phyloP scores from a whole-genome alignment of 2,113 vertebrate species.

The Lamprologus callipterus region DNA sequence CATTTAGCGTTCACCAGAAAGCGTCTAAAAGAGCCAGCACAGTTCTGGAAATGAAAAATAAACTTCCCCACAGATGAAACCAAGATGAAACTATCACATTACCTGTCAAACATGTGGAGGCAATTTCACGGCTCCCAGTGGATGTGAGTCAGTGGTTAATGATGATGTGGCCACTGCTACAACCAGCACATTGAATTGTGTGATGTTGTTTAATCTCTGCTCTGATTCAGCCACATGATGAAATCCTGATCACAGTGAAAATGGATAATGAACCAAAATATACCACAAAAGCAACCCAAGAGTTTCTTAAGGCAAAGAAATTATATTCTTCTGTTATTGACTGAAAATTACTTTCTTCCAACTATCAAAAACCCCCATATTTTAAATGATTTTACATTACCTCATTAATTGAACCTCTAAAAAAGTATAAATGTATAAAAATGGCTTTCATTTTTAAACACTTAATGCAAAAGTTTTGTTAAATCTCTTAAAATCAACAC shows the following conservation, averaged over 20 bases:
- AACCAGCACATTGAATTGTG: not conserved
- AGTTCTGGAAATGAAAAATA: not conserved
- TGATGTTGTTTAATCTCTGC: not conserved
- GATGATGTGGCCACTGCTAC: not conserved
- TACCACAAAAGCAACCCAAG: not conserved
- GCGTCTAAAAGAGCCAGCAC: not conserved
- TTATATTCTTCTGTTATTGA: not conserved
- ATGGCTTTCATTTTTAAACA: not conserved
- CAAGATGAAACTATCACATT: not conserved
- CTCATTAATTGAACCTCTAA: not conserved
- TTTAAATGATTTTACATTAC: not conserved
- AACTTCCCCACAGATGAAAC: not conserved
- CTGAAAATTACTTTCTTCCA: not conserved
- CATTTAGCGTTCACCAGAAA: not conserved
- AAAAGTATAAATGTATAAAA: not conserved
- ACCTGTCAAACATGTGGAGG: not conserved
- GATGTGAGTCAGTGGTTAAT: not conserved
- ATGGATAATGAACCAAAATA: not conserved
- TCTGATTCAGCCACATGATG: not conserved
- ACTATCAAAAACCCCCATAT: not conserved
- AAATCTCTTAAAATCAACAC: not conserved
- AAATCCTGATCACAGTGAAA: not conserved
- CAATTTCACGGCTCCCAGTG: not conserved
- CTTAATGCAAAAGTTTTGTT: not conserved
- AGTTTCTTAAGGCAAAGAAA: accelerated